Base-by-base conservation (phyloP, 1,140 invertebrate species). In the Caerostris extrusa region DNA sequence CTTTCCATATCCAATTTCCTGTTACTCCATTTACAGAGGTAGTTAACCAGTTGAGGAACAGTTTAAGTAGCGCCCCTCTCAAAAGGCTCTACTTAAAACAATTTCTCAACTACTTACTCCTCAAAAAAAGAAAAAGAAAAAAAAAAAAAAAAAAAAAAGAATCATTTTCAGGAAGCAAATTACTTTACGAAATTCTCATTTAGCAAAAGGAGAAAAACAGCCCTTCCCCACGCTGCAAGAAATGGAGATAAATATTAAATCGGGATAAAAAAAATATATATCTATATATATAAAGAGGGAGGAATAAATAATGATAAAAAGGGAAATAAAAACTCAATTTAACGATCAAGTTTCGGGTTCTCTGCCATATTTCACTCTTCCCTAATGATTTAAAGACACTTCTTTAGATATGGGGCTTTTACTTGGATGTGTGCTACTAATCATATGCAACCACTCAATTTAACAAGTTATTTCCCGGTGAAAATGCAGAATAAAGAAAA, bases 351-450 rank as follows among this genome's bases (percentile, higher is more conserved):
- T 67, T 85, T 93, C 91, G 19, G 58, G 61, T 93, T 93, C 61
- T 55, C 83, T 58, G 91, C 91, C 53, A 93, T 93, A 86, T 93
- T 93, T 93, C 91, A 93, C 91, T 87, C 91, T 93, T 93, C n/a
- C 14, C 60, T 93, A 93, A 93, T 93, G 82, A 93, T 71, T 93
- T 93, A 93, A 93, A 93, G 91, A 93, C 91, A 93, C 91, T 93
- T 93, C 81, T 58, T 56, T 69, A 87, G 53, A 90, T 60, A 12
- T 56, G 50, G 55, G 14, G 17, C 19, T 34, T 77, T 50, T 17
- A n/a, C 7, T 55, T 19, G 10, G 60, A 93, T 53, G 91, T 93
- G 91, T 93, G 91, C 64, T 6, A 50, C 77, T 93, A 93, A 93
- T 93, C 82, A 93, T 93, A 93, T 93, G 91, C 91, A 64, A 64